Evolutionary conservation across 2,113 vertebrate species (phyloP), one percentile per base, ranked within the genome.

Genomic region (Marcusenius ussheri): DNA sequence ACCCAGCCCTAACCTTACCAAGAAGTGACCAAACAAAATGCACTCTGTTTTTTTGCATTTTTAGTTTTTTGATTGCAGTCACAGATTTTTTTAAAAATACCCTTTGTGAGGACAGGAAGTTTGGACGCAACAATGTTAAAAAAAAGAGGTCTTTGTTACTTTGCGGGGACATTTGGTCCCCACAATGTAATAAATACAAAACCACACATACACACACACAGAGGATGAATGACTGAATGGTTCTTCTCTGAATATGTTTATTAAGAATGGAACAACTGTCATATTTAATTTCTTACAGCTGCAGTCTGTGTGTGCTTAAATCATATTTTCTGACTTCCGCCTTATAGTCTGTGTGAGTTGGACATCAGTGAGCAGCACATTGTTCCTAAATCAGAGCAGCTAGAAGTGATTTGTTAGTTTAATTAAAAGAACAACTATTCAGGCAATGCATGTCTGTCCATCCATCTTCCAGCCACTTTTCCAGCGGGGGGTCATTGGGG

Each of bases 341-440:
- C 70, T 89, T 89, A 45, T 77, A 42, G 24, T 49, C 58, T 17
- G 42, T 46, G 58, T 35, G 39, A 66, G 19, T 15, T 84, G 77
- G 62, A 66, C n/a, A 31, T 45, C 39, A 19, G 83, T 21, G 17
- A 47, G 83, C 31, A 2, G n/a, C 42, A 10, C 10, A 3, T 19
- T 58, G 11, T 84, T 77, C 83, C 70, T 88, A 88, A 88, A 88
- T 90, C 49, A 77, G 90, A 49, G 35, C 39, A 90, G 84, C 89
- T 87, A 87, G 84, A 87, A 74, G 35, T 66, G 15, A 27, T 88
- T 90, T 31, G 80, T 56, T 66, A 62, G 13, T 86, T 80, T 89
- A 89, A 90, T 89, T 90, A 89, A 89, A 45, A 46, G 47, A 45
- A 9, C n/a, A 15, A 83, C 19, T 66, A 66, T 66, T 66, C 62